These are phyloP conservation scores for Drosophila borborema DNA, from an alignment of 2,888 invertebrate species.

Conservation along the genomic window DNA sequence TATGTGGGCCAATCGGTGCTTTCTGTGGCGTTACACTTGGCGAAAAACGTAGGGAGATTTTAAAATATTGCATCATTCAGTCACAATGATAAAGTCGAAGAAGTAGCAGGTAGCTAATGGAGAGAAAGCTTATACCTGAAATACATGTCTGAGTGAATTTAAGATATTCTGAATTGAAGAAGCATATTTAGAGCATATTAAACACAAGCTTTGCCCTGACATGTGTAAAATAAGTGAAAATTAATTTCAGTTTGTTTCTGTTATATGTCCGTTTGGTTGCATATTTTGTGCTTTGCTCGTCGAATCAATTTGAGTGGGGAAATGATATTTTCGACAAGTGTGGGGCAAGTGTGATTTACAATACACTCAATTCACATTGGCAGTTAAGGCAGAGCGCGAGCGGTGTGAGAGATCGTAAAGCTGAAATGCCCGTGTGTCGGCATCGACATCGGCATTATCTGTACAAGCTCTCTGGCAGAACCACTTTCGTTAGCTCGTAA, in stretches of 20 bases:
- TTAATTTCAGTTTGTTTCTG: neutral
- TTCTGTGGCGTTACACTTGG: conserved; percentile 4
- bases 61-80: no score
- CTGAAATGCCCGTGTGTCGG: conserved; percentile 38
- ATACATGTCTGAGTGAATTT: neutral
- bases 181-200: neutral
- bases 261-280: no score
- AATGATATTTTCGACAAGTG: conserved; percentile 3
- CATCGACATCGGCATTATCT: conserved; percentile 57
- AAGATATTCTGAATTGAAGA: neutral
- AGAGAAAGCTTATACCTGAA: neutral
- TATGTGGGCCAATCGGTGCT: conserved; percentile 18
- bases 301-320: no score
- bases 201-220: no score
- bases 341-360: conserved; percentile 71
- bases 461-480: conserved; percentile 62
- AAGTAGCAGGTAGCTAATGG: neutral
- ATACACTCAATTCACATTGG: conserved; percentile 62
- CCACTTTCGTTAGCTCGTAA: conserved; percentile 81
- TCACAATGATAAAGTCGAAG: neutral
- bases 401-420: conserved; percentile 62
- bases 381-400: conserved; percentile 17
- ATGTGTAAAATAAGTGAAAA: no score
- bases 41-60: neutral
- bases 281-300: no score